Evolutionary conservation across 2,888 invertebrate species (phyloP), one percentile per base, ranked within the genome.

Genomic region (Lamellibrachia satsuma): DNA sequence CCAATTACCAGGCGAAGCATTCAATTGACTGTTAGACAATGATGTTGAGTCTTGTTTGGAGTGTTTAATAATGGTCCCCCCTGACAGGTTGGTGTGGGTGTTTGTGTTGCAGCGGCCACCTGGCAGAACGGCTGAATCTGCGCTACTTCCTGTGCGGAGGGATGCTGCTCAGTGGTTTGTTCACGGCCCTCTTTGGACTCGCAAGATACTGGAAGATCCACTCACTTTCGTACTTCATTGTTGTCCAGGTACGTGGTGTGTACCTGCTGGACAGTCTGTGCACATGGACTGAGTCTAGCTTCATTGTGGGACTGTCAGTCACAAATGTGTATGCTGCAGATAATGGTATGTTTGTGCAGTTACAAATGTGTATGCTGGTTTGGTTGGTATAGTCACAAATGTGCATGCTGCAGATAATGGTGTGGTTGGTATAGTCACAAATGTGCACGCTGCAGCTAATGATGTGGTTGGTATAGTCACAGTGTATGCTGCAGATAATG

Each of bases 91-190:
- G 55, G 55, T 55, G 60, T 15, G 60, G 15, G 60, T 60, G 6
- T 60, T 60, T 60, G 15, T 60, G 60, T 60, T 95, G 91, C 95
- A 97, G 97, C 97, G 99, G 99, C 3, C 98, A 99, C 96, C 97
- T 99, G 92, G 99, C 99, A 0, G 99, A 99, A 97, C 97, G 99
- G 60, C 98, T 98, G 52, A 98, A 99, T 95, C 97, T 99, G 90
- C 97, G 99, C 3, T 98, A 98, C 96, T 99, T 99, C 96, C 97
- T 99, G n/a, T 97, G 98, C 0, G 95, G 98, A 55, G 99, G 99
- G 92, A 99, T 99, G 99, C 96, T 99, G 90, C 96, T 98, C 2
- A 98, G 98, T 0, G 99, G 99, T 0, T 96, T 98, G 6, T 98
- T 98, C 95, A 98, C 98, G 93, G 98, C 98, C 95, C 97, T 98